phyloP scores from a whole-genome alignment of 2,888 invertebrate species.

The Germaria angustata region DNA sequence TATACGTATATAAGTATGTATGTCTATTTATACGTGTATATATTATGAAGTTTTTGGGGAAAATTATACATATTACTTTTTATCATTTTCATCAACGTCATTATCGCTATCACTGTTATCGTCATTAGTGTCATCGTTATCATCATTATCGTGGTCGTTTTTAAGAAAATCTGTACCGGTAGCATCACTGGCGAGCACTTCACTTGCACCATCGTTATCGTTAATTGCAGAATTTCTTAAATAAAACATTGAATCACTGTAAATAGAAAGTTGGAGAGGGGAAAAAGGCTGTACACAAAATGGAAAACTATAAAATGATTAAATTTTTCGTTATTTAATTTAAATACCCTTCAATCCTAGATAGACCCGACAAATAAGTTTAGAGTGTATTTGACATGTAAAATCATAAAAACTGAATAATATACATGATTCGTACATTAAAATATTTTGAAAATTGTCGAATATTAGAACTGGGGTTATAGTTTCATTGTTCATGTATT shows the following conservation, averaged over 20 bases:
- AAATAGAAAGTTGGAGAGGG: slow-evolving; percentile 2
- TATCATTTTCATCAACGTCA: slow-evolving; percentile 36
- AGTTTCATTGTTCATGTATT: too few species aligned
- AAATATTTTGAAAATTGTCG: too few species aligned
- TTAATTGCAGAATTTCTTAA: slow-evolving; percentile 47
- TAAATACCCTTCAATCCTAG: slow-evolving; percentile 4
- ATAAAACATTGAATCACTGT: slow-evolving; percentile 71
- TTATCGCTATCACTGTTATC: slow-evolving; percentile 17
- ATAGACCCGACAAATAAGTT: too few species aligned
- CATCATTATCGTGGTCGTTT: slow-evolving; percentile 13
- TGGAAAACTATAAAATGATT: background rate
- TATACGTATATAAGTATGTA: background rate
- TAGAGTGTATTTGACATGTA: too few species aligned
- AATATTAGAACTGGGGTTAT: too few species aligned
- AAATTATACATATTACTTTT: slow-evolving; percentile 53
- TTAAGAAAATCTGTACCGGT: background rate
- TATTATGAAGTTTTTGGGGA: background rate
- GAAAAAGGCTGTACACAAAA: background rate
- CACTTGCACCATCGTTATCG: slow-evolving; percentile 23
- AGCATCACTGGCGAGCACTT: slow-evolving; percentile 9
- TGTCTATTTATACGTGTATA: background rate
- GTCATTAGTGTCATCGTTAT: slow-evolving; percentile 15
- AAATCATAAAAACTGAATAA: too few species aligned
- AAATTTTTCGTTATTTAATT: background rate
- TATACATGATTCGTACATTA: too few species aligned